phyloP scores from a whole-genome alignment of 2,888 invertebrate genomes.

The Amphiduros pacificus region DNA sequence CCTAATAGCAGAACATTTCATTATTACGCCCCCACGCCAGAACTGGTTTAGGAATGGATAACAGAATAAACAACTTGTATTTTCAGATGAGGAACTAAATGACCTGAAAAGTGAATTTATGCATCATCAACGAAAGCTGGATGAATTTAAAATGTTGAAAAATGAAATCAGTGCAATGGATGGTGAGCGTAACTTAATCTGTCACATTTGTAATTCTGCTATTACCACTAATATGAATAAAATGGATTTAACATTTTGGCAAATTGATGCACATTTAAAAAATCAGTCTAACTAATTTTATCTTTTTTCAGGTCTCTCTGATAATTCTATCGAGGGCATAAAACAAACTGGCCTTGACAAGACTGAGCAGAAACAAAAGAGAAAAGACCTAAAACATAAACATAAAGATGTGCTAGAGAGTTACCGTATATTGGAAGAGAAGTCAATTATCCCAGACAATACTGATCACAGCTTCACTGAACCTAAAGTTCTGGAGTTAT shows the following conservation, averaged over 20 bases:
- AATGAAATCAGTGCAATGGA: conserved; percentile 69
- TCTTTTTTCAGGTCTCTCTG: conserved; percentile 6
- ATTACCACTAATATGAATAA: too few species aligned
- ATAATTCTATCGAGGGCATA: conserved; percentile 16
- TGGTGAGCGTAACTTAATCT: conserved; percentile 34
- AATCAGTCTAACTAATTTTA: neutral
- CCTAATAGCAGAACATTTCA: too few species aligned
- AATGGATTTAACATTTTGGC: too few species aligned
- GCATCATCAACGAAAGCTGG: conserved; percentile 90
- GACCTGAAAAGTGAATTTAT: conserved; percentile 84
- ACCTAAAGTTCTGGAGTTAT: conserved; percentile 85
- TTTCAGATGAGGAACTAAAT: conserved; percentile 73
- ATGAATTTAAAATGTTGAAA: conserved; percentile 82
- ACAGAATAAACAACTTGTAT: too few species aligned
- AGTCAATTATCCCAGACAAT: neutral
- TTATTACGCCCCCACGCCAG: too few species aligned
- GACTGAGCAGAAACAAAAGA: conserved; percentile 17
- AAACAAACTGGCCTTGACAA: conserved; percentile 7
- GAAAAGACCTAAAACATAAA: conserved; percentile 65
- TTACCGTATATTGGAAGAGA: conserved; percentile 76
- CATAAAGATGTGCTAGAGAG: conserved; percentile 77
- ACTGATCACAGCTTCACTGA: conserved; percentile 71
- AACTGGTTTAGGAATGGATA: too few species aligned
- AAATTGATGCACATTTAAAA: neutral
- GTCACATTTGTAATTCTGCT: neutral